Conservation (phyloP, 2,113 vertebrate species). For the Toxotes jaculatrix region DNA sequence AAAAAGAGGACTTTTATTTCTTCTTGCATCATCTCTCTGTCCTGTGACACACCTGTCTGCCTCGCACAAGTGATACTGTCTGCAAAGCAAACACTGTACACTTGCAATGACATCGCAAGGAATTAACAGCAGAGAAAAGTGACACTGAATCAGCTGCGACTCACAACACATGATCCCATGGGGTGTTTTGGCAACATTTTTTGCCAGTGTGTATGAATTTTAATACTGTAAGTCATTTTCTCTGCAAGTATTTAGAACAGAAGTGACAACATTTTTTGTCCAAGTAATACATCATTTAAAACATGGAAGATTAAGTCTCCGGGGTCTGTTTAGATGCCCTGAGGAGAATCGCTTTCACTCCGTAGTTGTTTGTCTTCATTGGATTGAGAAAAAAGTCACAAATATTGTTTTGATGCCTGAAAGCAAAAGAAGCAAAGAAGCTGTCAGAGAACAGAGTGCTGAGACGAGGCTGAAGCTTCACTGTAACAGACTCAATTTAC, state of each 20-base stretch:
- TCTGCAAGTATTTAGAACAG: constrained; percentile 29
- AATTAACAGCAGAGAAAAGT: constrained; percentile 21
- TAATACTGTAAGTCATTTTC: constrained; percentile 22
- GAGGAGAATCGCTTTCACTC: constrained; percentile 21
- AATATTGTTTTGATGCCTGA: constrained; percentile 14
- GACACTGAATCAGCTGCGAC: constrained; percentile 28
- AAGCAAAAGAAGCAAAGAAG: constrained; percentile 10
- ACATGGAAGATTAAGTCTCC: constrained; percentile 34
- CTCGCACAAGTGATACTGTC: neutral
- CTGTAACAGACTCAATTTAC: neutral
- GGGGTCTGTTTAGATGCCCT: constrained; percentile 26
- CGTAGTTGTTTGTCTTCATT: constrained; percentile 27
- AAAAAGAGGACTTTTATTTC: neutral
- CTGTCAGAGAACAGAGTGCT: constrained; percentile 10
- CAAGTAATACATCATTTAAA: constrained; percentile 35
- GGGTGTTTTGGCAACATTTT: constrained; percentile 14
- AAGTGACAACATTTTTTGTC: constrained; percentile 43
- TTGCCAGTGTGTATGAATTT: constrained; percentile 14
- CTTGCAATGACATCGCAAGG: neutral
- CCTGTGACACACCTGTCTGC: constrained; percentile 30
- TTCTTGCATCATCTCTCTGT: neutral
- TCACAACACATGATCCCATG: constrained; percentile 3
- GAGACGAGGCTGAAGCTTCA: constrained; percentile 7
- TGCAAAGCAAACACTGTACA: neutral
- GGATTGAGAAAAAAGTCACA: constrained; percentile 4